A percentile compares a stretch with the other conserved stretches of the same genome.
phyloP scores from a whole-genome alignment of 1,140 invertebrate species.

The Rhyacophila brunnea region DNA sequence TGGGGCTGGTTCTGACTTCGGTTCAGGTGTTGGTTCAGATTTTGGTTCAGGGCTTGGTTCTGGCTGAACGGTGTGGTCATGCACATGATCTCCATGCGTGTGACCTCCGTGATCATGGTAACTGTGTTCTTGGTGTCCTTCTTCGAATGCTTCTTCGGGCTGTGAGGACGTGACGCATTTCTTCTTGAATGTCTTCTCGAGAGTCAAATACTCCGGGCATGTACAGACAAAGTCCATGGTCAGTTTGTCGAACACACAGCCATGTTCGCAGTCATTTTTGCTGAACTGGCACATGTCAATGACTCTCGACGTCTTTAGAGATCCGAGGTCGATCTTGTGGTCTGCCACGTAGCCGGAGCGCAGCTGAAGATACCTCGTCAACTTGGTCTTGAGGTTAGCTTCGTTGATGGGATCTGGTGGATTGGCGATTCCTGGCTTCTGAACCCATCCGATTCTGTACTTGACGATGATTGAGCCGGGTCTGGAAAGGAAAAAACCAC shows the following conservation, averaged over 20 bases:
- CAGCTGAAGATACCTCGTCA: slow-evolving; percentile 50
- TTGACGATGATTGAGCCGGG: slow-evolving; percentile 62
- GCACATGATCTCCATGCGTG: not conserved
- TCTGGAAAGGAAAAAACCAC: slow-evolving; percentile 48
- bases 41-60: slow-evolving; percentile 32
- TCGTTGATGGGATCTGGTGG: slow-evolving; percentile 53
- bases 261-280: slow-evolving; percentile 73
- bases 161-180: slow-evolving; percentile 12
- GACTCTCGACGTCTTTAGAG: slow-evolving; percentile 51
- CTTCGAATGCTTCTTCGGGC: slow-evolving; percentile 2
- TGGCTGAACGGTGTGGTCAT: slow-evolving; percentile 32
- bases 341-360: slow-evolving; percentile 55
- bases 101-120: slow-evolving; percentile 38
- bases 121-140: slow-evolving; percentile 18
- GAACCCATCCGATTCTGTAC: slow-evolving; percentile 63
- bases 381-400: slow-evolving; percentile 49
- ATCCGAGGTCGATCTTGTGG: slow-evolving; percentile 55
- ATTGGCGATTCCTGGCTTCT: slow-evolving; percentile 51
- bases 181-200: slow-evolving; percentile 40
- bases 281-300: slow-evolving; percentile 73
- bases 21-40: slow-evolving; percentile 23
- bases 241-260: slow-evolving; percentile 70
- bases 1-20: slow-evolving; percentile 38
- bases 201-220: slow-evolving; percentile 60
- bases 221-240: slow-evolving; percentile 64